Evolutionary conservation across 2,888 invertebrate genomes (phyloP), one percentile per base, ranked within the genome.

Genomic region (Zhengitettix transpicula): DNA sequence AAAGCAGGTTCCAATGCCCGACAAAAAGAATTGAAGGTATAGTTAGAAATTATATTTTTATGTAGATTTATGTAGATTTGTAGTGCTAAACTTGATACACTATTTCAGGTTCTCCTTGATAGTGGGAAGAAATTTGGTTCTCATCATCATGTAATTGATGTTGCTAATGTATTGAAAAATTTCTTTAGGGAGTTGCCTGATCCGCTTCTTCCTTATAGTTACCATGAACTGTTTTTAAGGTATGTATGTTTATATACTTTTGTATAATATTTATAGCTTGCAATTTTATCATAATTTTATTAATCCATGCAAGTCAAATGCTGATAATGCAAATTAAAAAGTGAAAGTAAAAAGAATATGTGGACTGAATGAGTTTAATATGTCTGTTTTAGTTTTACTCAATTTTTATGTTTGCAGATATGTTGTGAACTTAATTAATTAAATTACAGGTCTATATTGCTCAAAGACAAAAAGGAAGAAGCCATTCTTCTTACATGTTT

Each of bases 131-230:
- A 56, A 28, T 44, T 63, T 12, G 60, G 57, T 42, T 56, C 58
- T 15, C 58, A 82, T 5, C 83, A 87, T 70, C 83, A 87, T 68
- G 86, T 88, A 1, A 83, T 89, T 66, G 94, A 95, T 74, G 83
- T 92, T 15, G 90, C 92, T 1, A 88, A 85, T 70, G 82, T 92
- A 42, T 75, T 94, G 40, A 94, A 94, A 71, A 81, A 85, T 56
- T 94, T 92, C 71, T 81, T 94, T 63, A 78, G 93, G 61, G 85
- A 87, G 71, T 74, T 94, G 58, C 91, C 92, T 0, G 90, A 91
- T 67, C 90, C 94, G 0, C 74, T 94, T 17, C 84, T 94, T 72
- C 89, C 85, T 0, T 75, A 72, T 63, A 69, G 71, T 1, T 84
- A 84, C 63, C 91, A 93, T 68, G 89, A 91, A 68, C 73, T 87